Conservation (phyloP, 2,113 vertebrate genomes). For the Myrmophylax atrothorax region DNA sequence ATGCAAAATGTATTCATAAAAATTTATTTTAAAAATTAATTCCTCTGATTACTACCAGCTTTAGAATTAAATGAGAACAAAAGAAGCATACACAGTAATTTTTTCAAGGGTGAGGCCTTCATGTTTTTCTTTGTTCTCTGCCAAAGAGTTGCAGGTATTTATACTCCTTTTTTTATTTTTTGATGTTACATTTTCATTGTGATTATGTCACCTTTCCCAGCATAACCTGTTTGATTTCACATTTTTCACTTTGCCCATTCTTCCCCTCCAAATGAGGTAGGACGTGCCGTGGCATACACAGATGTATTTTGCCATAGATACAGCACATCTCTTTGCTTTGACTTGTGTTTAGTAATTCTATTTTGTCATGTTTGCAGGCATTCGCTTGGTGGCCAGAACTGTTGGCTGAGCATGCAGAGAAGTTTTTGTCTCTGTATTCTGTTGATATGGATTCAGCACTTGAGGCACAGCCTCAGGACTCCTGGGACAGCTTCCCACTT, state of each 20-base stretch:
- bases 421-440: slow-evolving; percentile 91
- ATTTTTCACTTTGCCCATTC: not conserved
- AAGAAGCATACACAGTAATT: not conserved
- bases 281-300: not conserved
- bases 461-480: slow-evolving; percentile 87
- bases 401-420: slow-evolving; percentile 91
- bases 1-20: not conserved
- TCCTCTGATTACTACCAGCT: not conserved
- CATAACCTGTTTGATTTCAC: not conserved
- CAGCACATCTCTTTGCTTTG: not conserved
- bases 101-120: not conserved
- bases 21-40: not conserved
- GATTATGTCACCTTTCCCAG: not conserved
- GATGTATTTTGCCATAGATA: not conserved
- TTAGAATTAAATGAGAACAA: not conserved
- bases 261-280: not conserved
- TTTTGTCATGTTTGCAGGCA: slow-evolving; percentile 76
- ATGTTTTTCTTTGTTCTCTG: not conserved
- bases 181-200: not conserved
- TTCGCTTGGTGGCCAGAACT: slow-evolving; percentile 95
- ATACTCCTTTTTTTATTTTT: not conserved
- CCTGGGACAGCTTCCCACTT: slow-evolving; percentile 95
- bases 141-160: not conserved
- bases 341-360: not conserved
- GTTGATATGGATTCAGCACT: slow-evolving; percentile 90